Conservation (phyloP, 2,797 vertebrate species). For the Bradypodion pumilum region DNA sequence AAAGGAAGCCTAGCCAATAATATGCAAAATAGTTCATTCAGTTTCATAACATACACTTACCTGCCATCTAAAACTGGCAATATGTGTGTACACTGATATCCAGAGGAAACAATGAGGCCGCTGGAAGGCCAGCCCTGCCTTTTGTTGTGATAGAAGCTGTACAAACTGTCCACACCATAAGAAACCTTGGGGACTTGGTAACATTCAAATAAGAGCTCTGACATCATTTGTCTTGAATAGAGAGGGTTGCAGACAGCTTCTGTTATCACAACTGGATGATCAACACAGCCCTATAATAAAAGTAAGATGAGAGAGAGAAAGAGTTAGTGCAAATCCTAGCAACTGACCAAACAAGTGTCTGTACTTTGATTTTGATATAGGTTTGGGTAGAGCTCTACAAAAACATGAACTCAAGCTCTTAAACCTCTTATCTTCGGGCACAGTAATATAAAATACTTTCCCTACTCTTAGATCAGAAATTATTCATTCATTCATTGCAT, state of each 20-base stretch:
- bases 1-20: rapidly evolving
- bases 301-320: neutral
- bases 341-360: neutral
- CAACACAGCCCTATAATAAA: conserved; percentile 82
- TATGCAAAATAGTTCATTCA: neutral
- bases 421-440: too few relatives aligned
- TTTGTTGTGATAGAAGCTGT: conserved; percentile 88
- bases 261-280: conserved; percentile 91
- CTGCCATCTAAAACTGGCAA: conserved; percentile 92
- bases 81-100: conserved; percentile 94
- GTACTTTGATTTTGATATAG: neutral
- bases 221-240: conserved; percentile 97
- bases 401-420: neutral
- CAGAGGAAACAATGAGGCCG: conserved; percentile 89
- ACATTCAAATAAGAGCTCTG: conserved; percentile 94
- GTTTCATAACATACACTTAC: conserved; percentile 69
- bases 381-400: neutral
- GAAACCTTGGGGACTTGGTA: conserved; percentile 90
- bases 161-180: conserved; percentile 91
- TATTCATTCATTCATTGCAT: too few relatives aligned
- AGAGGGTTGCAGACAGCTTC: conserved; percentile 94
- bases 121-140: conserved; percentile 72
- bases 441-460: neutral
- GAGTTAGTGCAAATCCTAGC: neutral
- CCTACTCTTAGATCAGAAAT: neutral